These are phyloP conservation scores for Bombus fervidus DNA, from an alignment of 1,140 invertebrate genomes.

Conservation along the genomic window DNA sequence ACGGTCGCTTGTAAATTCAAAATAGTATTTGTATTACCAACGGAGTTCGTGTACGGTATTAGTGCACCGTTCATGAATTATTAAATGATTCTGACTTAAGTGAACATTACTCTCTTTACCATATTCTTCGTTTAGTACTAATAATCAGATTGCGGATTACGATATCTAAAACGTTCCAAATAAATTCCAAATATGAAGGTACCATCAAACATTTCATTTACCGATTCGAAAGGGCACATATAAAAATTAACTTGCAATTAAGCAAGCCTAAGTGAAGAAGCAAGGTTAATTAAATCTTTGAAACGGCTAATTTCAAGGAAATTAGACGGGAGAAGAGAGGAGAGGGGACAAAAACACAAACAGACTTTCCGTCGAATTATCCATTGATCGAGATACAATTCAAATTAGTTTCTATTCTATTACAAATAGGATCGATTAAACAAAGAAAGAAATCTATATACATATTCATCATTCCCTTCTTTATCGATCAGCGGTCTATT, in stretches of 20 bases:
- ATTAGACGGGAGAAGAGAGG: background rate
- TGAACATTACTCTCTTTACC: background rate
- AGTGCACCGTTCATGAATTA: background rate
- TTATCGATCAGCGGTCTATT: background rate
- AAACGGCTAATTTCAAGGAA: background rate
- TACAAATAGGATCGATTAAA: background rate
- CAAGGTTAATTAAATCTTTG: background rate
- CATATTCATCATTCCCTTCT: background rate
- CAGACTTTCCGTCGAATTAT: background rate
- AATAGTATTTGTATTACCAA: background rate
- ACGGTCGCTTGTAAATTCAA: background rate
- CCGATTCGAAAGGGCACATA: too few species aligned
- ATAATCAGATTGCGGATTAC: background rate
- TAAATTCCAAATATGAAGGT: too few species aligned
- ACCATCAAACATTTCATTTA: too few species aligned
- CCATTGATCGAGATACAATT: background rate
- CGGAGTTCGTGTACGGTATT: background rate
- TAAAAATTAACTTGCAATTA: background rate
- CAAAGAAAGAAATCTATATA: background rate
- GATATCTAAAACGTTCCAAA: too few species aligned
- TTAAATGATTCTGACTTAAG: background rate
- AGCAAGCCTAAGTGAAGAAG: background rate
- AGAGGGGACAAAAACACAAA: background rate
- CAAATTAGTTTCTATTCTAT: background rate
- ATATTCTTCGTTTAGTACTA: background rate